Evolutionary conservation across 2,113 vertebrate genomes (phyloP), one percentile per base, ranked within the genome.

Genomic region (Australoheros scitulus): DNA sequence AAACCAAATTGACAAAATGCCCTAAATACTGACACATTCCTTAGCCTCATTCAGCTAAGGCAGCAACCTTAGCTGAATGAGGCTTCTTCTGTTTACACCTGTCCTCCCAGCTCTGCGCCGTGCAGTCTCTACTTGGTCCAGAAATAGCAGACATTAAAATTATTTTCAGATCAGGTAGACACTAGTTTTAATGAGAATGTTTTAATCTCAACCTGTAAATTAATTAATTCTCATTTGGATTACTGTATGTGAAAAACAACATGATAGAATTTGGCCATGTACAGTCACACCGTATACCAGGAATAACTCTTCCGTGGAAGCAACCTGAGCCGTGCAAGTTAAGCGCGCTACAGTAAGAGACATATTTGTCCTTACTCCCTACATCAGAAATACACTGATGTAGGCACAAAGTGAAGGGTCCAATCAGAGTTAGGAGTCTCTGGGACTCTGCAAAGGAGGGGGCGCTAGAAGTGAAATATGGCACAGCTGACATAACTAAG

Each of bases 321-420:
- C 22, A 86, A 87, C 7, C 63, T 61, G 64, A 82, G 50, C 36
- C 22, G 38, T 63, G 87, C 72, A 59, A 88, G 55, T 26, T 77
- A 75, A 91, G 70, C 26, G 58, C 41, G 5, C 24, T 5, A 61
- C 64, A 15, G 24, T 7, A 15, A 26, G 3, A 22, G 52, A 86
- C 24, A 52, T 64, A n/a, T 76, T 7, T 87, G 86, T 75, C 74
- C 43, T 22, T 11, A 17, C 17, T 14, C 80, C 61, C 2, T 47
- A 86, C 43, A 93, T 5, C 13, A 65, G 64, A 61, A 87, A 85
- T 55, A 75, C 7, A 50, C 90, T 85, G 78, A 81, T 58, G 61
- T 20, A 22, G 6, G 75, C 77, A 81, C 22, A 79, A 75, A 77
- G 34, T 11, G 17, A 38, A 22, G n/a, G 50, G 5, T 74, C 75